These are phyloP conservation scores for Oncorhynchus keta DNA, from an alignment of 2,113 vertebrate species.

Conservation along the genomic window DNA sequence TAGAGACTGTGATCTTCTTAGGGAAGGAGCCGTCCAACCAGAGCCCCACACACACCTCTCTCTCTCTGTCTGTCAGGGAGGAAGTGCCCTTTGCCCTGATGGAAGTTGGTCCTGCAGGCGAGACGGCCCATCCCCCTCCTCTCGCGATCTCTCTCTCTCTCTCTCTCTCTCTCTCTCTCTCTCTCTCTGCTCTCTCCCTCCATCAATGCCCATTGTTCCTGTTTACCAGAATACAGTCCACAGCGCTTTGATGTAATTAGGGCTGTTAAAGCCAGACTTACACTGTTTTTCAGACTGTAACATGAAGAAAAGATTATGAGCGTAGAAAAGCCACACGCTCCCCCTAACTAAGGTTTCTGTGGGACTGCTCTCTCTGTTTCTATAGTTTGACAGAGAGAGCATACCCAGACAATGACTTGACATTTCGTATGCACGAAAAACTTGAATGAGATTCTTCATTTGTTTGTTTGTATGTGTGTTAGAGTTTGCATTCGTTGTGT, in stretches of 20 bases:
- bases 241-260: slow-evolving; percentile 72
- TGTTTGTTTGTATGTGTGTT: not conserved
- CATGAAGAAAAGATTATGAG: slow-evolving; percentile 42
- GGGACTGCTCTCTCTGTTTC: not conserved
- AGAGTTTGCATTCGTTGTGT: not conserved
- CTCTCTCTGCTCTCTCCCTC: slow-evolving; percentile 14
- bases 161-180: slow-evolving; percentile 10
- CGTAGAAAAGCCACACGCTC: slow-evolving; percentile 36
- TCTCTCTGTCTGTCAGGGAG: slow-evolving; percentile 11
- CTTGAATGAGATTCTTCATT: not conserved
- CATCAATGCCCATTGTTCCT: slow-evolving; percentile 69
- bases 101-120: slow-evolving; percentile 37
- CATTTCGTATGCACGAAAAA: not conserved
- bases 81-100: slow-evolving; percentile 14
- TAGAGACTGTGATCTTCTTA: slow-evolving; percentile 57
- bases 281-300: slow-evolving; percentile 53
- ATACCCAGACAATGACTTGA: not conserved
- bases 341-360: not conserved
- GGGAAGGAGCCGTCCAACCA: slow-evolving; percentile 39
- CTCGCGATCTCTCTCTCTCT: not conserved
- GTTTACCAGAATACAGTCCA: slow-evolving; percentile 71
- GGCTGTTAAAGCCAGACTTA: slow-evolving; percentile 62
- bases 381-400: too few relatives aligned
- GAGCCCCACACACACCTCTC: slow-evolving; percentile 23
- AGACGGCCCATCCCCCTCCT: not conserved